These are phyloP conservation scores for Stenurella melanura DNA, from an alignment of 2,888 invertebrate species.

Conservation along the genomic window DNA sequence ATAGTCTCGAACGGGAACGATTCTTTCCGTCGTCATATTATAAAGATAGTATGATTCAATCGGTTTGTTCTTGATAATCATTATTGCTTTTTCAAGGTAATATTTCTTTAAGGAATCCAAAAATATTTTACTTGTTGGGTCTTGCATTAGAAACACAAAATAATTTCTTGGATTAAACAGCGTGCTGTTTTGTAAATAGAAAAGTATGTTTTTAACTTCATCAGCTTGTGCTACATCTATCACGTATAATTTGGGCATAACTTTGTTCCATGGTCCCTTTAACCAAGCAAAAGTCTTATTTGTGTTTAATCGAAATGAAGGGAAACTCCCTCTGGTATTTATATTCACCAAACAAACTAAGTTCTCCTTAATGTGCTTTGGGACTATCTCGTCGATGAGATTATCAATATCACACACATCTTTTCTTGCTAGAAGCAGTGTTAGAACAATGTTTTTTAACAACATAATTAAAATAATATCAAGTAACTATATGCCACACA, in stretches of 20 bases:
- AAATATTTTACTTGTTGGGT: neutral
- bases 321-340: neutral
- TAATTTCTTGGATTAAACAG: neutral
- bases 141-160: neutral
- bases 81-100: neutral
- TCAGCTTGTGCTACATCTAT: too few species aligned
- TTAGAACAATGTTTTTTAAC: too few species aligned
- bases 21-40: neutral
- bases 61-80: neutral
- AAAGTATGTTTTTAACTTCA: neutral
- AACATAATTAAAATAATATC: too few species aligned
- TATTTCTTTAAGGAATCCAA: neutral
- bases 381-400: neutral
- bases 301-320: neutral
- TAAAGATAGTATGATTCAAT: neutral
- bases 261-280: neutral
- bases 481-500: too few species aligned
- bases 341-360: slow-evolving; percentile 7
- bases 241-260: slow-evolving; percentile 9
- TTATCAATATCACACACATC: neutral
- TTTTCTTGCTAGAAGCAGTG: too few species aligned
- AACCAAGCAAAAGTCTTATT: neutral
- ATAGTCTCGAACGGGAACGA: neutral
- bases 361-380: neutral
- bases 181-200: neutral